Evolutionary conservation across 2,888 invertebrate species (phyloP).

Genomic region (Coelopa pilipes): DNA sequence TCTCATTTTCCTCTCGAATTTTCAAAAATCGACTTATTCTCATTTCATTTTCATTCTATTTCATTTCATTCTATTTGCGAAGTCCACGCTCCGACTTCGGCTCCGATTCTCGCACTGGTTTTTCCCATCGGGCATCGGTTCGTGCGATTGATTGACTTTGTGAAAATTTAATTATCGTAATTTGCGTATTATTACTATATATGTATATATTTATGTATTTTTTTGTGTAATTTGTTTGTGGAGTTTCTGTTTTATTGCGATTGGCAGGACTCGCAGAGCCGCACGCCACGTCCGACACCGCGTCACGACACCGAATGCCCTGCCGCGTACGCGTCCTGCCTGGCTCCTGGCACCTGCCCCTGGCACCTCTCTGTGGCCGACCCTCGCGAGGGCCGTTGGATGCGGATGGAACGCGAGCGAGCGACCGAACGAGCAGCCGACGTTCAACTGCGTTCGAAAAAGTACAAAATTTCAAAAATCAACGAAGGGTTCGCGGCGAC

Average conservation of each 20-base stretch:
- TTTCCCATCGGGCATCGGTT: background rate
- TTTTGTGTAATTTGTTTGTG: background rate
- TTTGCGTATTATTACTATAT: background rate
- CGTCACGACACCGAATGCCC: conserved; percentile 12
- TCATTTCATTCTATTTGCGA: background rate
- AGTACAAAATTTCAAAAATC: conserved; percentile 21
- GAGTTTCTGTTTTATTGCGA: background rate
- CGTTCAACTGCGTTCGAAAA: conserved; percentile 16
- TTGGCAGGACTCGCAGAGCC: background rate
- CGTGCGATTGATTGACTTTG: no score
- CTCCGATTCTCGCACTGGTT: background rate
- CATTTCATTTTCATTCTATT: background rate
- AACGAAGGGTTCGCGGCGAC: background rate
- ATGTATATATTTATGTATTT: background rate
- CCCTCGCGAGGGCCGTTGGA: no score
- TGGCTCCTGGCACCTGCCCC: conserved; percentile 1
- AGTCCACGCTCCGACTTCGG: background rate
- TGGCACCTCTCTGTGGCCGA: background rate
- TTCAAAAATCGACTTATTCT: background rate
- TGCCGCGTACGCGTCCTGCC: conserved; percentile 9
- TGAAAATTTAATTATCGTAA: background rate
- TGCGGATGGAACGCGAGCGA: background rate
- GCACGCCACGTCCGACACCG: conserved; percentile 10
- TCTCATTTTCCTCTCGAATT: background rate
- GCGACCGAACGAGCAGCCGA: background rate